Base-by-base conservation (phyloP, 2,797 vertebrate species). In the Tragopan temminckii region DNA sequence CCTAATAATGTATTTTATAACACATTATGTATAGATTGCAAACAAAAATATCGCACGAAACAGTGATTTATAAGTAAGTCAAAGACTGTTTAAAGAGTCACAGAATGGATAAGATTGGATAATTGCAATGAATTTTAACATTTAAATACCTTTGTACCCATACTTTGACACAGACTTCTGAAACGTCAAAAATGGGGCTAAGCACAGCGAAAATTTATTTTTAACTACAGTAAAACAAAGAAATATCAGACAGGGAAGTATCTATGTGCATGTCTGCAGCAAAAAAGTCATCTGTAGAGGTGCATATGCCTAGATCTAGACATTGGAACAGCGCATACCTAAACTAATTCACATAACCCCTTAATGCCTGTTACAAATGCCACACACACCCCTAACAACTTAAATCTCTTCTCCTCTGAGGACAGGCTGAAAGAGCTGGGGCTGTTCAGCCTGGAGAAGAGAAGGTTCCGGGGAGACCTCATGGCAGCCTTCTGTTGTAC, bases 361-460 rank as follows among this genome's bases (percentile, higher is more conserved):
- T 80, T 31, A 9, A 4, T 21, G n/a, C 31, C 79, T 17, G 11
- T 0, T 38, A 20, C 29, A 20, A 13, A 27, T 0, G 0, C 27
- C 36, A 68, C 68, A 77, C 40, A 58, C 38, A 43, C 8, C 14
- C 1, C 0, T 5, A 64, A 25, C 29, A 74, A 52, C 42, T 63
- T 68, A 31, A 42, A 40, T 31, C 8, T 31, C 27, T 62, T 20
- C 61, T 40, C 61, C 61, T 63, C 5, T 9, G 12, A 31, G 27
- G 18, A 63, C 61, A 42, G 38, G 61, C 61, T 21, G 61, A 42
- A 27, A 42, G 38, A 63, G 61, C 8, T 63, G 61, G 36, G 61
- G 27, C 8, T 31, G 38, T 20, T 31, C 27, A 31, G 18, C 27
- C 38, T 5, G 18, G 18, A 21, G 27, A 31, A 42, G 38, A 63